These are phyloP conservation scores for Nezara viridula DNA, from an alignment of 2,888 invertebrate species.

Conservation along the genomic window DNA sequence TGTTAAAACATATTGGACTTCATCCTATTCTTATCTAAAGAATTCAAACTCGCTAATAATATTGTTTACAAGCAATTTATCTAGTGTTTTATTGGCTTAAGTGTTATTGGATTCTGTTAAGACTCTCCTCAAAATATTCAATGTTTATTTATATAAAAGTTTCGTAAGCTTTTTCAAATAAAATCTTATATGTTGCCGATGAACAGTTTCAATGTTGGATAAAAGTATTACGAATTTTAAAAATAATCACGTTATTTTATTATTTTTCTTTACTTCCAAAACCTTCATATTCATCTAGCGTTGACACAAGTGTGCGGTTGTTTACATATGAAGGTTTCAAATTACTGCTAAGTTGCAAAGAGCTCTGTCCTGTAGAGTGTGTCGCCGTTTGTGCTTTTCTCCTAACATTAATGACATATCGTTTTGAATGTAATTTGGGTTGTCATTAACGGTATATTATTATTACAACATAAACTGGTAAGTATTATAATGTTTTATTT, in stretches of 20 bases:
- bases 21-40: not conserved
- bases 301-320: not conserved
- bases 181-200: not conserved
- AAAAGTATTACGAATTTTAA: not conserved
- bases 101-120: not conserved
- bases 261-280: not conserved
- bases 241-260: not conserved
- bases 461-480: not conserved
- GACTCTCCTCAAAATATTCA: not conserved
- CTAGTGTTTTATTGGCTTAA: constrained; percentile 14
- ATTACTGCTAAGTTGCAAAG: too few species aligned
- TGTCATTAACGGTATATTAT: not conserved
- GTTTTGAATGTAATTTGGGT: not conserved
- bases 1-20: not conserved
- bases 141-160: not conserved
- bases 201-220: not conserved
- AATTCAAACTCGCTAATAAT: not conserved
- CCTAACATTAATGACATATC: not conserved
- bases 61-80: not conserved
- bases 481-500: not conserved
- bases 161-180: not conserved
- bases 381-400: not conserved
- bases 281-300: not conserved
- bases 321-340: not conserved
- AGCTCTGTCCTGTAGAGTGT: not conserved